Evolutionary conservation across 1,140 invertebrate genomes (phyloP), one percentile per base, ranked within the genome.

Genomic region (Drosophila nigromelanica): DNA sequence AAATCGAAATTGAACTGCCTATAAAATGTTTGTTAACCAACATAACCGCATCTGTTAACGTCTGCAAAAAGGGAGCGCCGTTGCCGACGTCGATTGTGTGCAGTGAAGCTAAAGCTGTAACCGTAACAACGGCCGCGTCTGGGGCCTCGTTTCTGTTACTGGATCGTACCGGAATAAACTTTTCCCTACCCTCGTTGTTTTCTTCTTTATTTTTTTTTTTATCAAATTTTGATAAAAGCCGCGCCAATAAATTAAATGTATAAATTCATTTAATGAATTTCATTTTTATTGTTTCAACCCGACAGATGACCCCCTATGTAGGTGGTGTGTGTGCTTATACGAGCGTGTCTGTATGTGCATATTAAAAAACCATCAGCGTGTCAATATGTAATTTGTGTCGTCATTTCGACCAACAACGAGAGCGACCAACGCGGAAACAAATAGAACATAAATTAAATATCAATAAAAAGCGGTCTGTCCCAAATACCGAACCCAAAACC

Each of bases 331-430:
- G 27, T 63, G 76, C 76, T 43, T 61, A 35, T 55, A 45, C 37
- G 58, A 54, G 35, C 50, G 51, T 45, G 27, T 56, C 15, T 70
- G 35, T 71, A 62, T 81, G 78, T 76, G 76, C 76, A 79, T 87
- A 87, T 87, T 87, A 89, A 87, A 87, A 87, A 87, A 87, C 83
- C 83, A 87, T 89, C 83, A 87, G 83, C 83, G 79, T 87, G 83
- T 83, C 79, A 89, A 89, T 87, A 79, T 87, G 83, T 87, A 89
- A 87, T 87, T 87, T 89, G 83, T 89, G 79, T 83, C 83, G 60
- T 85, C 80, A 60, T 47, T 73, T 51, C 42, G 47, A 33, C 58
- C 48, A 61, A 33, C 52, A 42, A 51, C 35, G 15, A 39, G 7
- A 51, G 52, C 61, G 50, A 50, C 39, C 63, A 59, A 52, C 55